Percentiles rank a stretch among this genome's conserved stretches.
phyloP scores from a whole-genome alignment of 2,888 invertebrate genomes.

The Meteorus colon region DNA sequence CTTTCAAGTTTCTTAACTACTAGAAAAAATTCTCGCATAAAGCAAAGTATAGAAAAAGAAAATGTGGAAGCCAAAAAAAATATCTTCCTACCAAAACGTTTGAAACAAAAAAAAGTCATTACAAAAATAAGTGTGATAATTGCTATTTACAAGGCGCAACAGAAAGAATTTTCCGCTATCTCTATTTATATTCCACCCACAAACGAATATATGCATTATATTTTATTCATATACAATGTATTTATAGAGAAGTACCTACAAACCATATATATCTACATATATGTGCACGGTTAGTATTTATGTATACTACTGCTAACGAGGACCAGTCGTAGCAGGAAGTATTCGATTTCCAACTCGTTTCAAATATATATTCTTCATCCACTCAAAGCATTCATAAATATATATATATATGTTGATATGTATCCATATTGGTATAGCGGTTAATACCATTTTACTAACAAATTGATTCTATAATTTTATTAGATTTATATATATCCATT shows the following conservation, averaged over 20 bases:
- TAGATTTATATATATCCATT: constrained; percentile 1
- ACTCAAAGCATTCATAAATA: not conserved
- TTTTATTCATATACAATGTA: not conserved
- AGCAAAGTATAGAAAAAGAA: too few species aligned
- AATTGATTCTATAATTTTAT: constrained; percentile 18
- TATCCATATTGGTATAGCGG: constrained; percentile 6
- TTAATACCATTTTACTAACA: constrained; percentile 15
- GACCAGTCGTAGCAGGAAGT: constrained; percentile 33
- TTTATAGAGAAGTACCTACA: too few species aligned
- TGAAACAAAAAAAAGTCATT: too few species aligned
- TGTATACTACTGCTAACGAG: constrained; percentile 31
- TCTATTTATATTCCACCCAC: not conserved
- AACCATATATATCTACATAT: not conserved
- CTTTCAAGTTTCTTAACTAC: too few species aligned
- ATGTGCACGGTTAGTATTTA: constrained; percentile 2
- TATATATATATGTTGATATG: not conserved
- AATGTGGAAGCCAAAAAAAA: too few species aligned
- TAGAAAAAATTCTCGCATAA: too few species aligned
- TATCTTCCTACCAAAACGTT: too few species aligned
- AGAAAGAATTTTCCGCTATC: not conserved
- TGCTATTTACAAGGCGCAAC: not conserved
- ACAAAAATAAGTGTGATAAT: not conserved
- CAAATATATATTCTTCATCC: constrained; percentile 22
- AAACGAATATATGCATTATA: not conserved
- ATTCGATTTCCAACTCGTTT: constrained; percentile 31